phyloP scores from a whole-genome alignment of 2,797 vertebrate genomes.

The Phoebastria nigripes region DNA sequence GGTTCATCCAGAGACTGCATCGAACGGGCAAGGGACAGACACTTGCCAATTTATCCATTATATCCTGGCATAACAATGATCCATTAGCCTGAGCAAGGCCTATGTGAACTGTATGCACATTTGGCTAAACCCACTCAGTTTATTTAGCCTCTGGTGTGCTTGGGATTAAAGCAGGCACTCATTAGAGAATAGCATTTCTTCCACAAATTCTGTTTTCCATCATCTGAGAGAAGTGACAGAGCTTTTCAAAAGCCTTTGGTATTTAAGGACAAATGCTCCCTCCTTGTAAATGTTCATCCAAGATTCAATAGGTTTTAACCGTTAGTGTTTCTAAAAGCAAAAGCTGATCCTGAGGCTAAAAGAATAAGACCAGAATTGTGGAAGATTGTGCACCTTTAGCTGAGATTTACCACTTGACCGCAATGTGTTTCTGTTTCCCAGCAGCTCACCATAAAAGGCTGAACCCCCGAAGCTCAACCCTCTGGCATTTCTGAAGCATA shows the following conservation, averaged over 20 bases:
- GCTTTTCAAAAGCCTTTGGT: constrained; percentile 43
- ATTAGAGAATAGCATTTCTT: constrained; percentile 57
- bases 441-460: background rate
- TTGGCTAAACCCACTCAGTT: constrained; percentile 60
- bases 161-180: constrained; percentile 55
- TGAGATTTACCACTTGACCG: background rate
- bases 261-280: constrained; percentile 7
- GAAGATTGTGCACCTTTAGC: background rate
- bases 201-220: constrained; percentile 37
- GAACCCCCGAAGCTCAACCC: background rate
- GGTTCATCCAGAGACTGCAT: constrained; percentile 37
- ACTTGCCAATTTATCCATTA: constrained; percentile 67
- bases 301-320: constrained; percentile 1
- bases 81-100: constrained; percentile 64
- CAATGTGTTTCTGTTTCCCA: background rate
- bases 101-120: constrained; percentile 59
- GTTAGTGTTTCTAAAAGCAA: constrained; percentile 4
- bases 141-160: constrained; percentile 65
- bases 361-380: background rate
- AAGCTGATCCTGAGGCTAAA: constrained; percentile 9
- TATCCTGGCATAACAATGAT: constrained; percentile 59
- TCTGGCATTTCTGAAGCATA: background rate
- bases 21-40: constrained; percentile 45
- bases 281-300: background rate
- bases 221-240: constrained; percentile 27